Base-by-base conservation (phyloP, 2,888 invertebrate genomes). In the Calliphora vomitoria region DNA sequence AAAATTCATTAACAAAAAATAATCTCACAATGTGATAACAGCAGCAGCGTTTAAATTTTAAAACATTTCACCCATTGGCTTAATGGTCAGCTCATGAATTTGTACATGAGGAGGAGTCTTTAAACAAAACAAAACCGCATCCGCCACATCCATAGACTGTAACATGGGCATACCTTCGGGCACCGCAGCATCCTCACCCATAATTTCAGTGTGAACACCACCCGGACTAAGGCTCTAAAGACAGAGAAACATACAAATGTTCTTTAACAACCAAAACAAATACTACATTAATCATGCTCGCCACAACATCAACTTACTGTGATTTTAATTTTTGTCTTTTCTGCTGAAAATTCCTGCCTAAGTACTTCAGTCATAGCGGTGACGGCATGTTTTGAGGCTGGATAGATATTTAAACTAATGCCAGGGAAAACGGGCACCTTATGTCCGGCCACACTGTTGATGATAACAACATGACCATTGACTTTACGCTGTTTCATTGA, bases 401-500 rank as follows among this genome's bases (percentile, higher is more conserved):
- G 64, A 90, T 94, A 94, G 72, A 94, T 90, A 74, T 91, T 93
- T n/a, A 81, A 89, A 89, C 88, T 88, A 66, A 89, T 1, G 0
- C 87, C 84, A 0, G 91, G 90, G 0, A 91, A 1, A 3, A 93
- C 89, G 35, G 94, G 89, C 47, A 55, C 90, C 0, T 8, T 18
- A 81, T 93, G 93, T 1, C 93, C 93, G 10, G 88, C 89, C 10
- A 92, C 55, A 64, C 93, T 93, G 64, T 94, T 94, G 15, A 95
- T 93, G 35, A 94, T 92, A 31, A 95, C 91, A 20, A 95, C 93
- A 88, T 95, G 95, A 0, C 95, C 95, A 88, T 95, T 94, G 25
- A 90, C 84, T 15, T 93, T 90, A 1, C 92, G 91, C 4, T 89
- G 86, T 20, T 90, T 94, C 94, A 95, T 94, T 0, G 94, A 94